Conservation (phyloP, 2,797 vertebrate genomes). For the Hemibagrus guttatus region DNA sequence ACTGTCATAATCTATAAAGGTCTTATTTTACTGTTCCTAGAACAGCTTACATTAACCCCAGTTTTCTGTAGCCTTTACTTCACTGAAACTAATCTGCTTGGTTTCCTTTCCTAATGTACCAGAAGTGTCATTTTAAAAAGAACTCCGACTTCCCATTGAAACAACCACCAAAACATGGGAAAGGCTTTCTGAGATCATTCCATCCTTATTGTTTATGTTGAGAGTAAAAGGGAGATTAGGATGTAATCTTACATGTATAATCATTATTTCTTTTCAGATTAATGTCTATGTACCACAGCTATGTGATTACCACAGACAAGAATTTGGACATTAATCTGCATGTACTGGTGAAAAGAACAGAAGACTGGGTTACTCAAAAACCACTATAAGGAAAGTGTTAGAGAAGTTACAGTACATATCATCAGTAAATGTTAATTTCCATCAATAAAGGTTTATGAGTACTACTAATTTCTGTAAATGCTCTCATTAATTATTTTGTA, state of each 20-base stretch:
- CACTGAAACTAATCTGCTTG: neutral
- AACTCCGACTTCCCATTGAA: neutral
- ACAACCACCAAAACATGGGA: neutral
- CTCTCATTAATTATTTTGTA: neutral
- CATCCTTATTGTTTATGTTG: neutral
- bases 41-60: neutral
- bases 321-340: neutral
- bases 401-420: neutral
- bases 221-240: neutral
- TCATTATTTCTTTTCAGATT: neutral
- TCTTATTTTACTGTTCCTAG: neutral
- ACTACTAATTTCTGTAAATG: neutral
- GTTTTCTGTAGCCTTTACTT: neutral
- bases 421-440: neutral
- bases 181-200: neutral
- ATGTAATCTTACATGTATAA: neutral
- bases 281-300: neutral
- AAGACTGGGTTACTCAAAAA: neutral
- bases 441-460: neutral
- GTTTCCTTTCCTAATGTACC: neutral
- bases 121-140: neutral
- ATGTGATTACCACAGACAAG: neutral
- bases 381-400: neutral
- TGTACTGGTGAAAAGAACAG: neutral
- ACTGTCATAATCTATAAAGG: neutral